These are phyloP conservation scores for Listrodromus nycthemerus DNA, from an alignment of 2,888 invertebrate genomes.

Conservation along the genomic window DNA sequence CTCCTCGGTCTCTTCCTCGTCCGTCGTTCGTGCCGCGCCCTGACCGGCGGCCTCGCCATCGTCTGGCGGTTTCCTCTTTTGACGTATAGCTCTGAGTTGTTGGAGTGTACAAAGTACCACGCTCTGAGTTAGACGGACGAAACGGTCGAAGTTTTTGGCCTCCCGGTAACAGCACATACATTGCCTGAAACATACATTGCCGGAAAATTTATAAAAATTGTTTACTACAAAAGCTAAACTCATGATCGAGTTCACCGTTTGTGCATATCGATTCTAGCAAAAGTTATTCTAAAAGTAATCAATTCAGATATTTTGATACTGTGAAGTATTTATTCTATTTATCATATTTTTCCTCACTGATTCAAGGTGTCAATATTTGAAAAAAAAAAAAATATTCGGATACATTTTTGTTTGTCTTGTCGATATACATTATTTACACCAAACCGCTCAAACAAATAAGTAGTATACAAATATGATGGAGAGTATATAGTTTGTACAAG, in stretches of 20 bases:
- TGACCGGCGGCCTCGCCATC: slow-evolving; percentile 33
- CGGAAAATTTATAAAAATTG: background rate
- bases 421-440: too few species aligned
- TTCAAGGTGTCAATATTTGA: too few species aligned
- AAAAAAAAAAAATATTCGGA: too few species aligned
- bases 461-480: too few species aligned
- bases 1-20: slow-evolving; percentile 74
- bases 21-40: slow-evolving; percentile 73
- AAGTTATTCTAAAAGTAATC: too few species aligned
- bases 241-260: too few species aligned
- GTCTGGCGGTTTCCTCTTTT: slow-evolving; percentile 77
- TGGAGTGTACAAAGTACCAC: slow-evolving; percentile 93
- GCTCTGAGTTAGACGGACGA: slow-evolving; percentile 95
- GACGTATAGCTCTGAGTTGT: slow-evolving; percentile 90
- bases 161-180: slow-evolving; percentile 98
- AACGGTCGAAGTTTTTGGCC: slow-evolving; percentile 95
- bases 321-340: too few species aligned
- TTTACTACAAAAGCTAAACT: slow-evolving; percentile 43
- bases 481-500: too few species aligned
- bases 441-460: too few species aligned
- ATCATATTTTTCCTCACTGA: too few species aligned
- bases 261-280: too few species aligned
- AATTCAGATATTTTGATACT: too few species aligned
- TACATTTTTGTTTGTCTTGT: background rate
- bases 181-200: slow-evolving; percentile 87